Evolutionary conservation across 1,140 invertebrate species (phyloP).

Genomic region (Antheraea pernyi): DNA sequence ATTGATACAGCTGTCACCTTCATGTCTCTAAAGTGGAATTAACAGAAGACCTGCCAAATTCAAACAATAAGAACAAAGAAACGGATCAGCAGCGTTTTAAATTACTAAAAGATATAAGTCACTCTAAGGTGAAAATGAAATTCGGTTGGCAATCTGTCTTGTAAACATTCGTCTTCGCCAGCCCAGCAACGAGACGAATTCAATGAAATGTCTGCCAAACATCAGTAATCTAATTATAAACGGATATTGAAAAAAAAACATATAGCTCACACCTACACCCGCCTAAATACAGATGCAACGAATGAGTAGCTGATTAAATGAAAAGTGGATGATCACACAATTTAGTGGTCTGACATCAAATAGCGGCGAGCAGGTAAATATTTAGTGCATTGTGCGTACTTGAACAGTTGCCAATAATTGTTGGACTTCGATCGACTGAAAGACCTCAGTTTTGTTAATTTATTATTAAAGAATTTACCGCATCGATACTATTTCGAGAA

Average conservation of each 20-base stretch:
- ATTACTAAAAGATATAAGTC: conserved; percentile 21
- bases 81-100: neutral
- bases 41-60: conserved; percentile 6
- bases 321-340: conserved; percentile 38
- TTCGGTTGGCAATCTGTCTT: conserved; percentile 32
- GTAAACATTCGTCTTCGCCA: conserved; percentile 28
- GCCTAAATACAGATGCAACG: conserved; percentile 42
- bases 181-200: conserved; percentile 43
- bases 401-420: conserved; percentile 67
- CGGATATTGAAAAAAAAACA: conserved; percentile 45
- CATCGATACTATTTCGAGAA: conserved; percentile 34
- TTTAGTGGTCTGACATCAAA: conserved; percentile 49
- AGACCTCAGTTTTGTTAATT: conserved; percentile 62
- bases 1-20: conserved; percentile 1
- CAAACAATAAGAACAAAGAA: conserved; percentile 18
- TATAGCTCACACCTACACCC: conserved; percentile 31
- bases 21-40: conserved; percentile 3
- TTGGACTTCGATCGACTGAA: conserved; percentile 63
- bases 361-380: conserved; percentile 63
- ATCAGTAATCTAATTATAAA: conserved; percentile 54
- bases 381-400: conserved; percentile 61
- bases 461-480: conserved; percentile 49
- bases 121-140: conserved; percentile 41
- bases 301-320: conserved; percentile 31
- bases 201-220: conserved; percentile 53